These are phyloP conservation scores for Notechis scutatus DNA, from an alignment of 2,113 vertebrate genomes.

Conservation along the genomic window DNA sequence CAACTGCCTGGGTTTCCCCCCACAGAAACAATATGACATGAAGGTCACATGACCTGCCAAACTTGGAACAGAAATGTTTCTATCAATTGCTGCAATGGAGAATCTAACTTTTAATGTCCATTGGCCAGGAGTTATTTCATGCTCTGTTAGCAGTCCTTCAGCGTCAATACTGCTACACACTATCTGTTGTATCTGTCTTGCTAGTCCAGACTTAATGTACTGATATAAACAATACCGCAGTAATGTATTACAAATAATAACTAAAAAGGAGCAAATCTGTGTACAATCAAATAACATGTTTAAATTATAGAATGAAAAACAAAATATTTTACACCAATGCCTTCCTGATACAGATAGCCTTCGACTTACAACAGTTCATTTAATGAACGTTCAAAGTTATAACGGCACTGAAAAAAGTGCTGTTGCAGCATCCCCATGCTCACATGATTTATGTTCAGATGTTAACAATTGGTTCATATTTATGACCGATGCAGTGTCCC, in stretches of 20 bases:
- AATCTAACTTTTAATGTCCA: conserved; percentile 27
- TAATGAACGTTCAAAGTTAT: not conserved
- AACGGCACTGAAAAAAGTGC: not conserved
- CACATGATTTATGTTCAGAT: not conserved
- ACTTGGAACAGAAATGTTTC: conserved; percentile 44
- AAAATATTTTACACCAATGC: not conserved
- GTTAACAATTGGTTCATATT: not conserved
- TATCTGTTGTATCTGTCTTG: conserved; percentile 30
- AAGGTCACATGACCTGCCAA: conserved; percentile 57
- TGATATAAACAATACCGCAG: accelerated
- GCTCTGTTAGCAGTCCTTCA: conserved; percentile 58
- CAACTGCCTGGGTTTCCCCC: conserved; percentile 31
- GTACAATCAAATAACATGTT: not conserved
- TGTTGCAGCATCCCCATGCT: not conserved
- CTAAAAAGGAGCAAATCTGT: not conserved
- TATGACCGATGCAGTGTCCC: not conserved
- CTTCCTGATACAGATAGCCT: not conserved
- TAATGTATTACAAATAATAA: not conserved
- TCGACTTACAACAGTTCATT: not conserved
- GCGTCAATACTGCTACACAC: conserved; percentile 53
- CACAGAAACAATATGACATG: conserved; percentile 28
- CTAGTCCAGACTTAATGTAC: conserved; percentile 30
- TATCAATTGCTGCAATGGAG: conserved; percentile 47
- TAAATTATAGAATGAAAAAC: not conserved
- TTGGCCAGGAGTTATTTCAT: conserved; percentile 42